Evolutionary conservation across 2,888 invertebrate genomes (phyloP).

Genomic region (Acanthacorydalis orientalis): DNA sequence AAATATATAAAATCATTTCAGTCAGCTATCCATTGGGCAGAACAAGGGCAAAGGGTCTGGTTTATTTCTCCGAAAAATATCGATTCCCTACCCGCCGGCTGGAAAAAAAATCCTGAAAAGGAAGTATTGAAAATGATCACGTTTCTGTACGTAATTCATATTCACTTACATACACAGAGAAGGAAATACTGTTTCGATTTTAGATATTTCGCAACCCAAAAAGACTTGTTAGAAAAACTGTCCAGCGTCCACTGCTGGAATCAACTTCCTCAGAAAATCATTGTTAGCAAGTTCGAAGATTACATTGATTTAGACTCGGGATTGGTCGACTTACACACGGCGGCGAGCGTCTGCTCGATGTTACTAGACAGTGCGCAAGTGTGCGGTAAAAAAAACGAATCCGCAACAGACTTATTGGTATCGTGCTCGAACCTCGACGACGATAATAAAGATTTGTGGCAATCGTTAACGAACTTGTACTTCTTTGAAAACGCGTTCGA

Average conservation of each 20-base stretch:
- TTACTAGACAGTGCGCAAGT: conserved; percentile 17
- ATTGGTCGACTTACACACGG: conserved; percentile 11
- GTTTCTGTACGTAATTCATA: conserved; percentile 19
- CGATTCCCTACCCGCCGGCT: conserved; percentile 17
- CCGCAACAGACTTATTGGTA: neutral
- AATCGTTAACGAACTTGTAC: conserved; percentile 17
- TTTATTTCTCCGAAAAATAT: conserved; percentile 20
- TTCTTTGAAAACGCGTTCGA: conserved; percentile 13
- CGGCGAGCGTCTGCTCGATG: conserved; percentile 16
- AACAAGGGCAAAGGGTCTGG: conserved; percentile 19
- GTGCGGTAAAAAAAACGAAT: conserved; percentile 11
- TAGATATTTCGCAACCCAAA: conserved; percentile 20
- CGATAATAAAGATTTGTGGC: conserved; percentile 7
- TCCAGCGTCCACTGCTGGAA: conserved; percentile 20
- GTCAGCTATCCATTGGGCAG: conserved; percentile 20
- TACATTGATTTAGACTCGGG: conserved; percentile 14
- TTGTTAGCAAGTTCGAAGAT: conserved; percentile 12
- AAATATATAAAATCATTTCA: conserved; percentile 9
- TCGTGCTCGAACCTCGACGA: neutral
- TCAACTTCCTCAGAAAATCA: conserved; percentile 18
- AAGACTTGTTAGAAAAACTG: conserved; percentile 19
- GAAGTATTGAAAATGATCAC: conserved; percentile 20
- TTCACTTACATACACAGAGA: neutral
- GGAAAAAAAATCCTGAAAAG: conserved; percentile 16
- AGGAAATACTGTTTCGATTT: conserved; percentile 10